Evolutionary conservation across 2,888 invertebrate species (phyloP), one percentile per base, ranked within the genome.

Genomic region (Choreutis nemorana): DNA sequence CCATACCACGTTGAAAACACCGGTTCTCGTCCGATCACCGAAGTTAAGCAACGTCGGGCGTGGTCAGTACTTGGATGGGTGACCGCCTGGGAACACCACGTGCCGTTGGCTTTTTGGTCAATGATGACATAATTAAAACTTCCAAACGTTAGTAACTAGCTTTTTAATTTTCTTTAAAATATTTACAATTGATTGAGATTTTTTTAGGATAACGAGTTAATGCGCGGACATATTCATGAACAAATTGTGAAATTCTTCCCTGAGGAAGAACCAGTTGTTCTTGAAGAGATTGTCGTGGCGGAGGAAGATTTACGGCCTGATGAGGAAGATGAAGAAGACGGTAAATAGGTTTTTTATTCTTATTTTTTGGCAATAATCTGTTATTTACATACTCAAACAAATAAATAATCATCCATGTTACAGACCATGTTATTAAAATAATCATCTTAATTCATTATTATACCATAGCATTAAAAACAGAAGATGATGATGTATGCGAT

Each of bases 161-260:
- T n/a, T n/a, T n/a, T n/a, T n/a, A n/a, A n/a, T n/a, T n/a, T n/a
- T n/a, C n/a, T n/a, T n/a, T n/a, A n/a, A n/a, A n/a, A n/a, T n/a
- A n/a, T n/a, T n/a, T n/a, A n/a, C n/a, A n/a, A n/a, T n/a, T n/a
- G n/a, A n/a, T n/a, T n/a, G n/a, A n/a, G n/a, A n/a, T n/a, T n/a
- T n/a, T n/a, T n/a, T n/a, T 33, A 87, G 87, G 91, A 92, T 45
- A 83, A 85, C 39, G 72, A 75, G 2, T 46, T 87, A 18, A 85
- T 92, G 65, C 66, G 71, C 1, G 64, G 50, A 0, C 80, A 86
- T 36, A 71, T 92, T 7, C 79, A 82, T 34, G 68, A 68, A 11
- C 83, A 86, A 37, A 60, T 94, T 1, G 80, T 75, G 2, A 71
- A 78, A 28, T 77, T 72, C 37, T 86, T 84, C 60, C 84, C 84